phyloP scores from a whole-genome alignment of 2,113 vertebrate species.

The Lucifuga dentata region DNA sequence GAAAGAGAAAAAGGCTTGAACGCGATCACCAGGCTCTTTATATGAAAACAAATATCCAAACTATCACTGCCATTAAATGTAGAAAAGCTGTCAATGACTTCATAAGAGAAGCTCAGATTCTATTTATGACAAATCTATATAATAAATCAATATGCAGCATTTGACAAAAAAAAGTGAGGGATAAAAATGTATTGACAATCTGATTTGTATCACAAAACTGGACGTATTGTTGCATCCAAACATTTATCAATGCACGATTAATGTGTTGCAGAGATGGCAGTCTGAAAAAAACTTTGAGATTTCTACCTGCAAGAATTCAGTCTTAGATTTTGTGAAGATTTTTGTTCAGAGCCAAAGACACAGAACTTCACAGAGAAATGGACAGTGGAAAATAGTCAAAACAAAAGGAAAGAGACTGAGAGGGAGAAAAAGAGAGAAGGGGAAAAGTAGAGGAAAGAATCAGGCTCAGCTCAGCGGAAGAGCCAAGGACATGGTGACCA shows the following conservation, averaged over 20 bases:
- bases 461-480: slow-evolving; percentile 66
- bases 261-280: neutral
- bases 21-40: neutral
- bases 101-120: neutral
- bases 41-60: neutral
- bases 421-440: slow-evolving; percentile 26
- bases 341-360: neutral
- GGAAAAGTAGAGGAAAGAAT: slow-evolving; percentile 43
- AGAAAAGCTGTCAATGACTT: neutral
- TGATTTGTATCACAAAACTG: neutral
- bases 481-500: slow-evolving; percentile 83
- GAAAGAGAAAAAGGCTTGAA: slow-evolving; percentile 4
- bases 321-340: neutral
- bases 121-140: neutral
- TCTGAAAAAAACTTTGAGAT: neutral
- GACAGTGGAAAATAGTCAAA: neutral
- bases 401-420: neutral
- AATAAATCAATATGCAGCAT: neutral
- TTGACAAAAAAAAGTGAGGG: neutral
- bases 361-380: neutral
- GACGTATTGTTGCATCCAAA: no score
- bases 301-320: slow-evolving; percentile 15
- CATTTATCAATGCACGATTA: no score
- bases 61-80: neutral
- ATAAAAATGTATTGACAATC: neutral